Base-by-base conservation (phyloP, 2,113 vertebrate species). In the Colinus virginianus region DNA sequence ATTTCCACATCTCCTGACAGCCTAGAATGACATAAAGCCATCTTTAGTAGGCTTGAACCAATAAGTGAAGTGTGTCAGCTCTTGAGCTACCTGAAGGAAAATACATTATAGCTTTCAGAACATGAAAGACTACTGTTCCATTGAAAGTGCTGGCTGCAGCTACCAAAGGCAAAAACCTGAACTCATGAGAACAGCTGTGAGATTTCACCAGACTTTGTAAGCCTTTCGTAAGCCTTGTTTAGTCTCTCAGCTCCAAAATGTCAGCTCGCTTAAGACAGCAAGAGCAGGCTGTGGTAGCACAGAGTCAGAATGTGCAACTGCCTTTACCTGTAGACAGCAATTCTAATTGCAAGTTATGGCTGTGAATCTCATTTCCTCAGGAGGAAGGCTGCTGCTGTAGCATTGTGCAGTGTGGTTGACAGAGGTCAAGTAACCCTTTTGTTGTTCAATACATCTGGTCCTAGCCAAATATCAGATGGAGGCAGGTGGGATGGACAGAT, bases 331-430 rank as follows among this genome's bases (percentile, higher is more conserved):
- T 6, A 75, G 62, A 56, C 8, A 61, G 42, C 55, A 78, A 61
- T 71, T 80, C 18, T 38, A 2, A 2, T 84, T 63, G 46, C 34
- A 78, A 63, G 3, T 55, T 58, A 71, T 26, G 84, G 51, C 23
- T 30, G 36, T 26, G 61, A 87, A 70, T 68, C 34, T 75, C 36
- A 22, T 34, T 85, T 86, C 25, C 34, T 11, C 43, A 21, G 66
- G 25, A 88, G 19, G 32, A 2, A 18, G 38, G 34, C 46, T 71
- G 46, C 71, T 70, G 6, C 34, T 64, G 28, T 18, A 1, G 0
- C 15, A 17, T 49, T 0, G 0, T 51, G 49, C 25, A 26, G 64
- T 46, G 30, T 20, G 21, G 42, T 22, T 58, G 40, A 62, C 11
- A 72, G 66, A 56, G 36, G 36, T 34, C 69, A 69, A 89, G 40